Evolutionary conservation across 2,113 vertebrate genomes (phyloP).

Genomic region (Ictalurus punctatus): DNA sequence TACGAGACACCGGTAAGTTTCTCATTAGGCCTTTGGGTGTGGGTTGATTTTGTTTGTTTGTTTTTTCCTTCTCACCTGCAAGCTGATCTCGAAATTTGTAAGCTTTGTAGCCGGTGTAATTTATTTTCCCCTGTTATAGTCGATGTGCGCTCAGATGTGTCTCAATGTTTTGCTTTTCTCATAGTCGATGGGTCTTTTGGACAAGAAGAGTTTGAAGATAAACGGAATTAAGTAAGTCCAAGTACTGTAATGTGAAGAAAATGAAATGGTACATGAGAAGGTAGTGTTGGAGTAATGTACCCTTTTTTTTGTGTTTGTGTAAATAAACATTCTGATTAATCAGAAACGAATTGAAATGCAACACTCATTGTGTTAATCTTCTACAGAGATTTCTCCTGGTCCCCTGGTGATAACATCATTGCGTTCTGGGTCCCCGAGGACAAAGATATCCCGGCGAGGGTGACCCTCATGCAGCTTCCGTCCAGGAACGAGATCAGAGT

Average conservation of each 20-base stretch:
- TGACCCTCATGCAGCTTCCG: slow-evolving; percentile 96
- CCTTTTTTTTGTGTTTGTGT: neutral
- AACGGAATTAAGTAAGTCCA: slow-evolving; percentile 89
- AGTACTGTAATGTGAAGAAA: neutral
- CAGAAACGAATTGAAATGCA: neutral
- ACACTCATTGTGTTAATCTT: neutral
- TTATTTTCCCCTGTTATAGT: neutral
- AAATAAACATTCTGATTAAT: neutral
- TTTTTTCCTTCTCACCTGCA: neutral
- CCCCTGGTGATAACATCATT: slow-evolving; percentile 96
- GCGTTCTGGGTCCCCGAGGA: slow-evolving; percentile 99
- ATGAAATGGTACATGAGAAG: neutral
- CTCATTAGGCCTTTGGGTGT: neutral
- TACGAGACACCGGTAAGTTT: slow-evolving; percentile 93
- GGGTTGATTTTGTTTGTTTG: neutral
- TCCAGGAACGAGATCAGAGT: slow-evolving; percentile 94
- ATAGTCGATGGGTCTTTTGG: slow-evolving; percentile 96
- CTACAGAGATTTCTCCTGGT: slow-evolving; percentile 96
- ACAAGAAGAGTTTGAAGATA: slow-evolving; percentile 99
- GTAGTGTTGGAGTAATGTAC: neutral
- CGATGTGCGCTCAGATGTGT: neutral
- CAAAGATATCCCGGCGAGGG: slow-evolving; percentile 96
- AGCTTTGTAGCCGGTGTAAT: neutral
- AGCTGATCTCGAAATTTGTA: neutral
- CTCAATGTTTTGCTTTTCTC: slow-evolving; percentile 37